These are phyloP conservation scores for Cyrtodaria siliqua DNA, from an alignment of 2,888 invertebrate species.

Conservation along the genomic window DNA sequence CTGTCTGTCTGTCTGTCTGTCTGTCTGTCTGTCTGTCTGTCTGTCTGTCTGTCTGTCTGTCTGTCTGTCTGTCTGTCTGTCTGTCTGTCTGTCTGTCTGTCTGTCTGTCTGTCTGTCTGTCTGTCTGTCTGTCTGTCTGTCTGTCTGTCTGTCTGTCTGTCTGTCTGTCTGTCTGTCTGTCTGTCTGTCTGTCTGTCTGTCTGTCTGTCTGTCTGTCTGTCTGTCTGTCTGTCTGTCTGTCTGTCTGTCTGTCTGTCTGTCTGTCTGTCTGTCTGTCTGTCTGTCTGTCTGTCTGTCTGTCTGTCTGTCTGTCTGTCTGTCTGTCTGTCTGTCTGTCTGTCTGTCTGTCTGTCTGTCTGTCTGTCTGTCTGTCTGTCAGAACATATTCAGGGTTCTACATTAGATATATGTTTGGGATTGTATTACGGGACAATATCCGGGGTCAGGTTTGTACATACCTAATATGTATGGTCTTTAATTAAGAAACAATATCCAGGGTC, in stretches of 20 bases:
- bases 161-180: constrained; percentile 1
- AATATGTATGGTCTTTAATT: too few species aligned
- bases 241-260: neutral
- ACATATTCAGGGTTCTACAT: too few species aligned
- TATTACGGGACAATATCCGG: too few species aligned
- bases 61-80: constrained; percentile 3
- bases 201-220: constrained; percentile 1
- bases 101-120: neutral
- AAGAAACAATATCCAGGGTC: too few species aligned
- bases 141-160: neutral
- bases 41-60: constrained; percentile 3
- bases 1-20: constrained; percentile 3
- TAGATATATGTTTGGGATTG: too few species aligned
- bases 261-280: neutral
- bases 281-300: neutral
- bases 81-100: neutral
- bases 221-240: constrained; percentile 1
- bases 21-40: constrained; percentile 3
- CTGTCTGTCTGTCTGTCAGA: too few species aligned
- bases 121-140: neutral
- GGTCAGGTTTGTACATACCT: too few species aligned
- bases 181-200: constrained; percentile 3
- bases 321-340: too few species aligned
- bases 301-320: neutral
- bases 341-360: too few species aligned